Percentiles rank a stretch among this genome's conserved stretches.
Conservation (phyloP, 2,113 vertebrate species). For the Thomomys bottae region DNA sequence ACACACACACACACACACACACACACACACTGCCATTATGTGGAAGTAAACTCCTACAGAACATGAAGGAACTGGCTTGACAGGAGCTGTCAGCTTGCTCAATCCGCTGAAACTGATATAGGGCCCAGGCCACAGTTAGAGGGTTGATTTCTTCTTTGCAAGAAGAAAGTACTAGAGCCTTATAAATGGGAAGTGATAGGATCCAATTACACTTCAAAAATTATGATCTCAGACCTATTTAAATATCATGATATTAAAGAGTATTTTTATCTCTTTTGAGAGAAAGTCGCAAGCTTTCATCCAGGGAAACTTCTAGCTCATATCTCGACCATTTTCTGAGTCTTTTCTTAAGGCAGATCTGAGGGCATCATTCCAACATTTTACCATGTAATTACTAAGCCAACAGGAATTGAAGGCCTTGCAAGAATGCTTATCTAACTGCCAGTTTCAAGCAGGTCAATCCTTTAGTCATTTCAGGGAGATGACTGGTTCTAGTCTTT, state of each 20-base stretch:
- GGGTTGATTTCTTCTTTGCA: not conserved
- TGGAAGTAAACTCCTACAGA: not conserved
- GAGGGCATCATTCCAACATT: not conserved
- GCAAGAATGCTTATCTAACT: not conserved
- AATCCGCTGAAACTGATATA: not conserved
- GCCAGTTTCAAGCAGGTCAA: not conserved
- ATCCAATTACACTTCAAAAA: not conserved
- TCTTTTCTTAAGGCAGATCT: constrained; percentile 8
- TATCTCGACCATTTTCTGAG: not conserved
- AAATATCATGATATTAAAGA: not conserved
- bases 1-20: no score
- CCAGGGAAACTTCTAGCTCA: not conserved
- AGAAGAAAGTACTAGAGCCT: not conserved
- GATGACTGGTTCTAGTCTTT: not conserved
- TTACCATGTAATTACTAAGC: not conserved
- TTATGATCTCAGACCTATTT: not conserved
- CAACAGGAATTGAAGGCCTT: not conserved
- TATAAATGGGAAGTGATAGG: not conserved
- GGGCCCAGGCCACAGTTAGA: not conserved
- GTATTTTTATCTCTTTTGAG: not conserved
- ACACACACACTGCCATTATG: no score
- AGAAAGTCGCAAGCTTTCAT: not conserved
- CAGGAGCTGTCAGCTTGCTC: accelerated
- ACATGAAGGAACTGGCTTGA: accelerated
- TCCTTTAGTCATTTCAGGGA: not conserved